Evolutionary conservation across 2,888 invertebrate genomes (phyloP).

Genomic region (Ectemnius continuus): DNA sequence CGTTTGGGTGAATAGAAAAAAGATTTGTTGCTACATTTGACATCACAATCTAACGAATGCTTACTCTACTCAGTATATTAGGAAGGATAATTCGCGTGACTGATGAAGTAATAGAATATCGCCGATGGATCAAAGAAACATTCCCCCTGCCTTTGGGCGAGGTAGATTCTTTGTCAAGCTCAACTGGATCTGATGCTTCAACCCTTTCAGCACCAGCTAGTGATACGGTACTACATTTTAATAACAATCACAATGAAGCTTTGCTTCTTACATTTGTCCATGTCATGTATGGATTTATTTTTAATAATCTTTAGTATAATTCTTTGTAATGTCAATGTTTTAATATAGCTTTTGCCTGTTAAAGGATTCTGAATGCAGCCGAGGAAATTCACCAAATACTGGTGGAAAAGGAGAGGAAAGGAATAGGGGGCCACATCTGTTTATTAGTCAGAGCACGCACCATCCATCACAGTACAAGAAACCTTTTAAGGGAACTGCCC

Average conservation of each 20-base stretch:
- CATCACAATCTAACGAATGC: conserved; percentile 5
- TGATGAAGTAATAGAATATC: conserved; percentile 91
- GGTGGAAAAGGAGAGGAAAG: conserved; percentile 72
- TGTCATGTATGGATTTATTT: conserved; percentile 13
- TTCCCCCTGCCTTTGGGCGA: conserved; percentile 72
- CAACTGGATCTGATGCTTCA: conserved; percentile 76
- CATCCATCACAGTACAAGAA: conserved; percentile 72
- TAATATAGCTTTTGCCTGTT: conserved; percentile 8
- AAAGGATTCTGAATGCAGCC: conserved; percentile 76
- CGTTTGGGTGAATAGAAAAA: too few relatives aligned
- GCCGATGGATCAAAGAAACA: conserved; percentile 83
- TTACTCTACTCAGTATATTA: conserved; percentile 82
- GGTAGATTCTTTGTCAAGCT: conserved; percentile 75
- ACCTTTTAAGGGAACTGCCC: conserved; percentile 70
- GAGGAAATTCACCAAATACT: conserved; percentile 76
- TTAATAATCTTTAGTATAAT: conserved; percentile 4
- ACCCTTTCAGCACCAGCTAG: conserved; percentile 76
- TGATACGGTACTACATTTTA: conserved; percentile 71
- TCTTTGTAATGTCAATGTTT: conserved; percentile 8
- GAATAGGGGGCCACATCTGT: conserved; percentile 70
- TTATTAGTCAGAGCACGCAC: conserved; percentile 70
- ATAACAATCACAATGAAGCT: not conserved
- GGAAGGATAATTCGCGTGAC: conserved; percentile 95
- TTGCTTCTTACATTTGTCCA: not conserved
- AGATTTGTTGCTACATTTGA: not conserved